Conservation (phyloP, 2,113 vertebrate species). For the Gobius niger region DNA sequence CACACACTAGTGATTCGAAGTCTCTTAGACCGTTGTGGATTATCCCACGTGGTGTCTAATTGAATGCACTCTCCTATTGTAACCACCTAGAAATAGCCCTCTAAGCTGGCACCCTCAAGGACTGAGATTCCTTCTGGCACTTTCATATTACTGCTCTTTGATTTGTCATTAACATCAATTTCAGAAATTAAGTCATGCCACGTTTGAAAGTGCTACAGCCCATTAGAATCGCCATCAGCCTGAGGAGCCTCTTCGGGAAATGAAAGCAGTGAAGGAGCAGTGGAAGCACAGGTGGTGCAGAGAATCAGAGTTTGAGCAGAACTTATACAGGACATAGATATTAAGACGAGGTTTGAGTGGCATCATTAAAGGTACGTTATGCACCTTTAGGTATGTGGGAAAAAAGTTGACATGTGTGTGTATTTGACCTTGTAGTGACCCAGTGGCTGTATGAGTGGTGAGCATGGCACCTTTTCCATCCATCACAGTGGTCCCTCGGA, state of each 20-base stretch:
- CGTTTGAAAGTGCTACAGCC: slow-evolving; percentile 31
- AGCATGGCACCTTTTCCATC: no score
- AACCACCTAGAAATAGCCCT: slow-evolving; percentile 11
- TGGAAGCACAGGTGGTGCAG: slow-evolving; percentile 12
- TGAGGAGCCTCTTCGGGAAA: slow-evolving; percentile 23
- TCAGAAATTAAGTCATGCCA: slow-evolving; percentile 49
- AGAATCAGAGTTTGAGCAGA: slow-evolving; percentile 4
- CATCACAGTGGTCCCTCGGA: no score
- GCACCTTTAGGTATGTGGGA: no score
- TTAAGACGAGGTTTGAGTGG: background rate
- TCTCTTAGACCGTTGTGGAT: background rate
- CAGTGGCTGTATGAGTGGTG: no score
- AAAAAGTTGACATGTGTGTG: no score
- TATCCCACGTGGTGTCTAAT: slow-evolving; percentile 13
- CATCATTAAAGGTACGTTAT: no score
- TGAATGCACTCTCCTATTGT: slow-evolving; percentile 27
- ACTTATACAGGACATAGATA: slow-evolving; percentile 12
- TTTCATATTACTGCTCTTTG: slow-evolving; percentile 38
- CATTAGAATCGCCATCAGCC: slow-evolving; percentile 50
- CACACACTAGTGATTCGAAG: slow-evolving; percentile 6
- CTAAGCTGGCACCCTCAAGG: slow-evolving; percentile 23
- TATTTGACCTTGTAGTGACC: no score
- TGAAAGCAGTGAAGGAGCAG: slow-evolving; percentile 8
- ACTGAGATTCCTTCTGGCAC: slow-evolving; percentile 19
- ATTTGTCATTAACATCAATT: slow-evolving; percentile 59